Evolutionary conservation across 2,113 vertebrate species (phyloP), one percentile per base, ranked within the genome.

Genomic region (Solea solea): DNA sequence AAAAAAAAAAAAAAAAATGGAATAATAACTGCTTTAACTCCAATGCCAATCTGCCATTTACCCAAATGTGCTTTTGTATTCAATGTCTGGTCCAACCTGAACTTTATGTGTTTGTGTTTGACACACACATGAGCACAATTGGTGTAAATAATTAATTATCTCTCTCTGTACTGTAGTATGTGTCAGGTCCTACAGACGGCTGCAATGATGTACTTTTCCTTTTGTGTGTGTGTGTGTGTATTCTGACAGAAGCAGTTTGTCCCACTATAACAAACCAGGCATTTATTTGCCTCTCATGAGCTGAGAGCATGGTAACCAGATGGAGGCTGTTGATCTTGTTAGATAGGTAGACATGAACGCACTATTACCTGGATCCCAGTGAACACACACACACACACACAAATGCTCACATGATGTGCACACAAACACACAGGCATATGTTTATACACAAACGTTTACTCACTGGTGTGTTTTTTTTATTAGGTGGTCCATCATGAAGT

Each of bases 311-410:
- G 28, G 85, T 76, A 89, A 88, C 87, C 92, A 93, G 92, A 91
- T 93, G 91, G 90, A 84, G 72, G 76, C 81, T 94, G 92, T 93
- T 94, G 86, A 90, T 90, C 88, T 89, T 87, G 84, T 91, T 86
- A 88, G 72, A 80, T 86, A 87, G 74, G 85, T 89, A 65, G 79
- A 91, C 81, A 76, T 76, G 76, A 90, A 87, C 87, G 77, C 81
- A 70, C 87, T 85, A 92, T 93, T 92, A 91, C 83, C 87, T 85
- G 74, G 69, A 81, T 69, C 83, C 82, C 77, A 83, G 83, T 84
- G 93, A 91, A 94, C 88, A 91, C 67, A 73, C 16, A 28, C 21
- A 60, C 28, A 64, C 65, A 78, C 63, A 59, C 64, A 25, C 59
- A 64, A 69, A 72, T 74, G 83, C 76, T 76, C 10, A 21, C 46